A percentile compares a stretch with the other conserved stretches of the same genome.
These are phyloP conservation scores for Scomber japonicus DNA, from an alignment of 2,113 vertebrate genomes.

Conservation along the genomic window DNA sequence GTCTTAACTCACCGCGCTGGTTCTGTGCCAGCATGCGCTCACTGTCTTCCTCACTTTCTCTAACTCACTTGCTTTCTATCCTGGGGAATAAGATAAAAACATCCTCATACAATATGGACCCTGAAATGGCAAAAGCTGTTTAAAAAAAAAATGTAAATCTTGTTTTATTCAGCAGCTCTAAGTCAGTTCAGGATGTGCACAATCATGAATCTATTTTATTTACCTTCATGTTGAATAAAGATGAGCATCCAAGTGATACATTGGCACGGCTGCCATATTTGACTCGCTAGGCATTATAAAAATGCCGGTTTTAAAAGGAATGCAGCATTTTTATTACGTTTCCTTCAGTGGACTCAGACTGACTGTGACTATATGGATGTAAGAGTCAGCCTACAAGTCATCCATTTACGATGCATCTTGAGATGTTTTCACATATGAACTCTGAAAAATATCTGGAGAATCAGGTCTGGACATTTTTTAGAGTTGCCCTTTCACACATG, in stretches of 20 bases:
- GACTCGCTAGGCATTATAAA: background rate
- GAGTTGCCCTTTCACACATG: no score
- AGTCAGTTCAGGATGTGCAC: background rate
- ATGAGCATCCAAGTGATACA: background rate
- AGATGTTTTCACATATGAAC: no score
- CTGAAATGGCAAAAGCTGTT: background rate
- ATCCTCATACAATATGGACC: background rate
- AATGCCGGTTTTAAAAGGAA: background rate
- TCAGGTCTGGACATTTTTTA: no score
- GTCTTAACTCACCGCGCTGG: conserved; percentile 30
- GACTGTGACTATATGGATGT: background rate
- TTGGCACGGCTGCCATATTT: background rate
- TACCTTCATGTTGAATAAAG: background rate
- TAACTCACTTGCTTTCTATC: background rate
- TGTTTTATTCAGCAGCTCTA: background rate
- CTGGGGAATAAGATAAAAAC: background rate
- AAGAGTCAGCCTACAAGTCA: background rate
- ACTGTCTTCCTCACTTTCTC: conserved; percentile 16
- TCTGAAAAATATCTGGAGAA: no score
- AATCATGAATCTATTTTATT: background rate
- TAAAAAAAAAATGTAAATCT: no score
- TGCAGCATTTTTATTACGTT: conserved; percentile 12
- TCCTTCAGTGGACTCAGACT: background rate
- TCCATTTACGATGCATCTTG: background rate
- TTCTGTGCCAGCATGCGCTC: conserved; percentile 32